These are phyloP conservation scores for Oxyura jamaicensis DNA, from an alignment of 2,113 vertebrate genomes.

Conservation along the genomic window DNA sequence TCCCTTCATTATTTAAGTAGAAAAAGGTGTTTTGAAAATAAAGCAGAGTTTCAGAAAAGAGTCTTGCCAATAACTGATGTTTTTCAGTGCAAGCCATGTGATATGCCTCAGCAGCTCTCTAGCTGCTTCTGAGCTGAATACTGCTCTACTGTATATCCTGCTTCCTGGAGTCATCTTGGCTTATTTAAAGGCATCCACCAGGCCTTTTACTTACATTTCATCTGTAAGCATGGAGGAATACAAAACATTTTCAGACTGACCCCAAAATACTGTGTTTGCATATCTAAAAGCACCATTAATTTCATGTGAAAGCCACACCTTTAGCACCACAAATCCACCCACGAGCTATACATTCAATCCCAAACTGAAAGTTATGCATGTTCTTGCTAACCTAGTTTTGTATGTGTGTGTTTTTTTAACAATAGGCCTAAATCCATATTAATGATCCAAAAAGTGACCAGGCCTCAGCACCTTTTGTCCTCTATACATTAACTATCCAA, in stretches of 20 bases:
- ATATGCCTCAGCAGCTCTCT: not conserved
- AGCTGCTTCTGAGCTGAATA: not conserved
- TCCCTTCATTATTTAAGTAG: not conserved
- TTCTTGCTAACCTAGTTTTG: constrained; percentile 84
- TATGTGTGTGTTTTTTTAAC: constrained; percentile 49
- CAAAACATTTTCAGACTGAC: not conserved
- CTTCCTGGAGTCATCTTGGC: not conserved
- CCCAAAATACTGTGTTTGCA: not conserved
- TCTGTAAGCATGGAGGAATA: not conserved
- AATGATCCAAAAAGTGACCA: constrained; percentile 75
- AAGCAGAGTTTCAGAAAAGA: not conserved
- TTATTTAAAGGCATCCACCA: not conserved
- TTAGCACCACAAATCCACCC: not conserved
- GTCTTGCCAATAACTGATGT: not conserved
- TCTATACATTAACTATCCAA: constrained; percentile 73
- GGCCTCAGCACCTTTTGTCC: constrained; percentile 77
- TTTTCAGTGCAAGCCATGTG: not conserved
- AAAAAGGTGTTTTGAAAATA: constrained; percentile 24
- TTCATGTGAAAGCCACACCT: constrained; percentile 12
- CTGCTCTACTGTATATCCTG: not conserved
- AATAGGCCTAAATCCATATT: constrained; percentile 81
- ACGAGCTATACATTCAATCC: not conserved
- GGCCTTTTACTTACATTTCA: not conserved
- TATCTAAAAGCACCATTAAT: not conserved
- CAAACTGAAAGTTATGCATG: constrained; percentile 42